phyloP scores from a whole-genome alignment of 2,113 vertebrate species.

The Neogale vison region DNA sequence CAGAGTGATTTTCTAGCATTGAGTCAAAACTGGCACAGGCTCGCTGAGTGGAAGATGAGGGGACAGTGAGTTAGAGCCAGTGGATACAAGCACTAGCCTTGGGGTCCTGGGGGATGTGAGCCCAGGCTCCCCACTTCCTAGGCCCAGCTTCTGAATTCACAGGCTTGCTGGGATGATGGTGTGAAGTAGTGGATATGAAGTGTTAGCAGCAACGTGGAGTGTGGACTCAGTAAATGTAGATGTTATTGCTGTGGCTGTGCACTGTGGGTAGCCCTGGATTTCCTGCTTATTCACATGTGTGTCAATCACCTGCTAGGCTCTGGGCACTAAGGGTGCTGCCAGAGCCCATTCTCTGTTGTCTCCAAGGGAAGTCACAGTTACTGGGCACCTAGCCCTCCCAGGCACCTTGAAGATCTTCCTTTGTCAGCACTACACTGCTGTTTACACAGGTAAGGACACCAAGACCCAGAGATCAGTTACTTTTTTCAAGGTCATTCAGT shows the following conservation, averaged over 20 bases:
- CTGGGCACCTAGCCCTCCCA: background rate
- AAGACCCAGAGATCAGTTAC: background rate
- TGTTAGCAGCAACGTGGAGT: background rate
- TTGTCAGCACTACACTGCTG: background rate
- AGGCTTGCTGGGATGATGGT: background rate
- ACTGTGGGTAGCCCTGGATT: background rate
- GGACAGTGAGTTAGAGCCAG: background rate
- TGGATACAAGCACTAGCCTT: background rate
- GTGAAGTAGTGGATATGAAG: background rate
- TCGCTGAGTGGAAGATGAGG: background rate
- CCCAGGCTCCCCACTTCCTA: background rate
- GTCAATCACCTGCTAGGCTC: background rate
- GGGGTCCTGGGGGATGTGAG: background rate
- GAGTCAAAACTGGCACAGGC: background rate
- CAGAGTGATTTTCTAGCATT: conserved; percentile 43
- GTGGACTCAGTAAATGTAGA: background rate
- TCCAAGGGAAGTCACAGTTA: background rate
- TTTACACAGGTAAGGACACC: background rate
- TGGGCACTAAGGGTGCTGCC: background rate
- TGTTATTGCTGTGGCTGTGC: background rate
- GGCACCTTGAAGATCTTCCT: background rate
- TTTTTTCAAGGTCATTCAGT: background rate
- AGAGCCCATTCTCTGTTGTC: background rate
- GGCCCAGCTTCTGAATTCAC: background rate
- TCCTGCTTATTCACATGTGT: background rate